Base-by-base conservation (phyloP, 2,797 vertebrate genomes). In the Poeciliopsis infans region DNA sequence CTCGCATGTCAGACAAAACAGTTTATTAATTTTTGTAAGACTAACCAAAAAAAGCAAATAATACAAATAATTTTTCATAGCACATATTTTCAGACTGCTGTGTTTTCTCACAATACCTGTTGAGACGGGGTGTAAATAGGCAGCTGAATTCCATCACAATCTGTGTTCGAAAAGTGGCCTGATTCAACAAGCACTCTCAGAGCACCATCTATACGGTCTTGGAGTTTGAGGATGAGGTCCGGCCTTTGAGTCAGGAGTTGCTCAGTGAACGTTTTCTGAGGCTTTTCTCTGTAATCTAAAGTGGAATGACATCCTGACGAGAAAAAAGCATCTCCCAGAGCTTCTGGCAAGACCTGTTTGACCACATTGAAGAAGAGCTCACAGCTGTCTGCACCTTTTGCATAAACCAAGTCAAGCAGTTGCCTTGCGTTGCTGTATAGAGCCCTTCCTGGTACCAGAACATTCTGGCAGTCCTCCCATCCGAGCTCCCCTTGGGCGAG, bases 381-480 rank as follows among this genome's bases (percentile, higher is more conserved):
- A 61, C 96, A 97, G 3, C 93, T 83, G 7, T 92, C 91, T 1
- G 79, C 87, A 5, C 97, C 96, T 82, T 97, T 97, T 10, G 81
- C 85, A 79, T 93, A 92, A 25, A 96, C 76, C 5, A 96, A 79
- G 81, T 97, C 96, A 4, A 98, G 93, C 77, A 97, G 87, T 47
- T 93, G 84, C 68, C 97, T 93, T 83, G 92, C 94, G 4, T 92
- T 93, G 66, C 84, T 74, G 20, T 91, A 92, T 33, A 97, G 89
- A 0, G 95, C 72, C 74, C 94, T 95, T 4, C 93, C 91, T 0
- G 83, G 83, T 7, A 94, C 81, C 28, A 88, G 90, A 28, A 97
- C 68, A 47, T 78, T 93, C 79, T 96, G 96, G 53, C 96, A 96
- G 47, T 98, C 97, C 81, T 98, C 97, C 96, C 96, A 96, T 59